A percentile compares a stretch with the other conserved stretches of the same genome.
These are phyloP conservation scores for Syndactyla subalaris DNA, from an alignment of 2,797 vertebrate species.

Conservation along the genomic window DNA sequence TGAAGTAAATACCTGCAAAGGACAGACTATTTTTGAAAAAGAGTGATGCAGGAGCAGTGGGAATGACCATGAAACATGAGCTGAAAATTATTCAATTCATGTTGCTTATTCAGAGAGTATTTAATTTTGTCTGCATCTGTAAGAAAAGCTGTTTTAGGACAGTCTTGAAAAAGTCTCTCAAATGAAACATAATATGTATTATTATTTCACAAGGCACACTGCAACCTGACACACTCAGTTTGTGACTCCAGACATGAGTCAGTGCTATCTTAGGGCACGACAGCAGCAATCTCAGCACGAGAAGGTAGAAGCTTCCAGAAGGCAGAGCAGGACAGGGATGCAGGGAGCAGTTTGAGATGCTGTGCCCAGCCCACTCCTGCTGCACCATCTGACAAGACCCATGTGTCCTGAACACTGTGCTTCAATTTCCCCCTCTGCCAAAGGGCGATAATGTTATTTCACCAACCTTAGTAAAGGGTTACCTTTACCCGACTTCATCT, in stretches of 20 bases:
- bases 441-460: slow-evolving; percentile 49
- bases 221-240: neutral
- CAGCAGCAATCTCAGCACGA: neutral
- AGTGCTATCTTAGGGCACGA: neutral
- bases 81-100: neutral
- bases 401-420: neutral
- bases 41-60: neutral
- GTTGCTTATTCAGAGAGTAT: neutral
- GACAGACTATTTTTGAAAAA: neutral
- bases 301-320: neutral
- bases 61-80: neutral
- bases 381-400: neutral
- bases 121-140: neutral
- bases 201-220: neutral
- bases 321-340: neutral
- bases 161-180: neutral
- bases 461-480: slow-evolving; percentile 50
- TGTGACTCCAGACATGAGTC: neutral
- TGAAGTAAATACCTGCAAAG: neutral
- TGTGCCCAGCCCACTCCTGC: neutral
- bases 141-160: neutral
- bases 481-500: slow-evolving; percentile 8
- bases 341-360: neutral
- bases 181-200: neutral
- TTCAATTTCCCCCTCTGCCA: slow-evolving; percentile 21